Conservation (phyloP, 2,113 vertebrate genomes). For the Saguinus midas region DNA sequence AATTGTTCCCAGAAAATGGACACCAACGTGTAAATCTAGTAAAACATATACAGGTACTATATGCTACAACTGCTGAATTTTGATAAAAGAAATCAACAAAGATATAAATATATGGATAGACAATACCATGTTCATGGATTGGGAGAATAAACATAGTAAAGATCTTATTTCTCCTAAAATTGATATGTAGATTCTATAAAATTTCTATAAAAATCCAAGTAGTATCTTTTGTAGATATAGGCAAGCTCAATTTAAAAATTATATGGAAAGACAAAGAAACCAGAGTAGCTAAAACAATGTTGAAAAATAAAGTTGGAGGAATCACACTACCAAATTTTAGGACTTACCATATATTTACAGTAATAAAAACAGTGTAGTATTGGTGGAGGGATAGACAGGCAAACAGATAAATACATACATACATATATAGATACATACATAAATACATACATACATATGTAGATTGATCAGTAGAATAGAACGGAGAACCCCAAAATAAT, state of each 20-base stretch:
- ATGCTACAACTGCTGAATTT: not conserved
- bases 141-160: not conserved
- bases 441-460: not conserved
- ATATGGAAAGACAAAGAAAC: not conserved
- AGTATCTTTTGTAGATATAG: not conserved
- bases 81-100: not conserved
- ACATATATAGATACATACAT: too few species aligned
- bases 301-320: not conserved
- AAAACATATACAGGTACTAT: not conserved
- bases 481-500: not conserved
- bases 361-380: not conserved
- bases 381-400: not conserved
- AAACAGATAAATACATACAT: not conserved
- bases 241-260: not conserved
- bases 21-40: not conserved
- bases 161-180: not conserved
- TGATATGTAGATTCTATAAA: not conserved
- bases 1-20: not conserved
- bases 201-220: not conserved
- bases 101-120: not conserved
- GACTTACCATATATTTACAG: not conserved
- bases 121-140: not conserved
- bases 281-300: not conserved
- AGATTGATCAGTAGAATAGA: not conserved
- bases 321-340: not conserved